A percentile compares a stretch with the other conserved stretches of the same genome.
Evolutionary conservation across 2,797 vertebrate species (phyloP).

Genomic region (Furcifer pardalis): DNA sequence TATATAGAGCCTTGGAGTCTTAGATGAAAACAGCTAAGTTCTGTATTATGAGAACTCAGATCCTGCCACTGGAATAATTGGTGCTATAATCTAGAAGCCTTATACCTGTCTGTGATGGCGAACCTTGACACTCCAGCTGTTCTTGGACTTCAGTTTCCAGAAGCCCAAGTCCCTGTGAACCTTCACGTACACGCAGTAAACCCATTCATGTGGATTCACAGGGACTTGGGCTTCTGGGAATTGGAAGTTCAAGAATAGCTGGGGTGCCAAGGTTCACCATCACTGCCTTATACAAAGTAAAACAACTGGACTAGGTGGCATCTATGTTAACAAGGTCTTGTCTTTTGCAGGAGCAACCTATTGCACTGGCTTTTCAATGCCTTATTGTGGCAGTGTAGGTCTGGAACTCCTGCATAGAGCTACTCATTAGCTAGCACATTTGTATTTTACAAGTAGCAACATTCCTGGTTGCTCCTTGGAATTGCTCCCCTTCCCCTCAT

Average conservation of each 20-base stretch:
- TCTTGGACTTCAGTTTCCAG: too few relatives aligned
- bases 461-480: neutral
- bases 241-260: too few relatives aligned
- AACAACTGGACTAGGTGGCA: neutral
- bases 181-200: too few relatives aligned
- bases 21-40: neutral
- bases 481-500: neutral
- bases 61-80: neutral
- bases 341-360: neutral
- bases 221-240: too few relatives aligned
- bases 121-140: too few relatives aligned
- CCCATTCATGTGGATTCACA: too few relatives aligned
- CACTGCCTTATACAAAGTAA: too few relatives aligned
- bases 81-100: neutral
- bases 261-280: too few relatives aligned
- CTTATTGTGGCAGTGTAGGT: too few relatives aligned
- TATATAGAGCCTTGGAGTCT: neutral
- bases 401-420: neutral
- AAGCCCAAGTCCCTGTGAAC: too few relatives aligned
- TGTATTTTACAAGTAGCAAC: neutral
- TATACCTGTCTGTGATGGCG: too few relatives aligned
- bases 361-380: too few relatives aligned
- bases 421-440: neutral
- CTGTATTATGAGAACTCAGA: neutral
- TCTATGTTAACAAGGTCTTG: neutral